Evolutionary conservation across 2,888 invertebrate species (phyloP), one percentile per base, ranked within the genome.

Genomic region (Amblyjoppa proteus): DNA sequence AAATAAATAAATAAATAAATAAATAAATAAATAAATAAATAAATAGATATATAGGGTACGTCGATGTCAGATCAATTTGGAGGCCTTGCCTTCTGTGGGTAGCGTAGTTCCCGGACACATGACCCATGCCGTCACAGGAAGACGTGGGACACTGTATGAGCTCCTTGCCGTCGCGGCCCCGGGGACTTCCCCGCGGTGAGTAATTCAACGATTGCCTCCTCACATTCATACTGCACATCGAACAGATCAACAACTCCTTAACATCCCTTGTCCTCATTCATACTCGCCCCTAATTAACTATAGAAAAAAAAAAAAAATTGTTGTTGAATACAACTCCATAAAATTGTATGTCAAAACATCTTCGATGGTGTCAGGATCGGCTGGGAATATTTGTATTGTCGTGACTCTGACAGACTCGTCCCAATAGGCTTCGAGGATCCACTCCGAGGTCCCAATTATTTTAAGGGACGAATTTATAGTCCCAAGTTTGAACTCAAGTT

Each of bases 91-190:
- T 98, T 95, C 98, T 96, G 95, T 98, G 98, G 90, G 97, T 97
- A 91, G 97, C 96, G 96, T 97, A 98, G 96, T 97, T 97, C 93
- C 97, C 97, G 92, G 97, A 97, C 94, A 97, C 96, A 95, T 98
- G 98, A 93, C 98, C 98, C 95, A 97, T 96, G 91, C 97, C 97
- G 95, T 97, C 97, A 95, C 97, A 98, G 95, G 95, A 95, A 93
- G 95, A 95, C 90, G 97, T 97, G 88, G 97, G 97, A 94, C 97
- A 97, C 95, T 97, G 97, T 94, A 97, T 96, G 94, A 97, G 95
- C 95, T 97, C 97, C 95, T 96, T 96, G 93, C 96, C 95, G 94
- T 96, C 96, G 93, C 96, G 96, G 92, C 96, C 95, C 94, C 96
- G 95, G 94, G 94, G 93, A 90, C 94, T 93, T 91, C 93, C 91